Conservation (phyloP, 2,888 invertebrate genomes). For the Teleogryllus oceanicus region DNA sequence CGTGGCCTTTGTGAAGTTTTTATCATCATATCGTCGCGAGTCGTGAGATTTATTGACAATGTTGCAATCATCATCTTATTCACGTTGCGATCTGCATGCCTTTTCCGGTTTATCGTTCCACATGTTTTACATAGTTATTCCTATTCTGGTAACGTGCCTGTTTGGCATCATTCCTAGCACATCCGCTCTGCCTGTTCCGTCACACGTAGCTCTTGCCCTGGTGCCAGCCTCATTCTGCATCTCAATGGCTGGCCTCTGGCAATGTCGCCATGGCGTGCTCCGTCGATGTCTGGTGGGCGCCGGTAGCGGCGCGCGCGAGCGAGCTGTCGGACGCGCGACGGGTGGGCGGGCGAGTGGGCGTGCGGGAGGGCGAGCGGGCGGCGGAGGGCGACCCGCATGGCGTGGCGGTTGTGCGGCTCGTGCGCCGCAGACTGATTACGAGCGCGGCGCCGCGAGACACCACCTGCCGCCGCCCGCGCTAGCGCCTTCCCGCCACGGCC, state of each 20-base stretch:
- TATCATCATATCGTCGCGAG: no score
- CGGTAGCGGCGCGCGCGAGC: background rate
- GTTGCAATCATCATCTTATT: no score
- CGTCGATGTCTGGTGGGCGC: background rate
- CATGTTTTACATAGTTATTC: no score
- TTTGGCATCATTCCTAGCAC: no score
- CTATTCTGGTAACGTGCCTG: no score
- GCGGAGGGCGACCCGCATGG: background rate
- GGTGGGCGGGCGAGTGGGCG: background rate
- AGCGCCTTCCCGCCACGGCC: background rate
- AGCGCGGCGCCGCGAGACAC: background rate
- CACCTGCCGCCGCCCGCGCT: background rate
- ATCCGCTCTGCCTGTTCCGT: background rate
- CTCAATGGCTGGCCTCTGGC: no score
- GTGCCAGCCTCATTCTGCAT: background rate
- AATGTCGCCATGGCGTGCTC: background rate
- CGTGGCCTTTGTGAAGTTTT: no score
- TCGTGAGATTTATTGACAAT: no score
- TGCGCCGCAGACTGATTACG: constrained; percentile 8
- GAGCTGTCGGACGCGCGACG: background rate
- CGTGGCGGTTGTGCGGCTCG: background rate
- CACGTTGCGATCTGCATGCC: no score
- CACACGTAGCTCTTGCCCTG: background rate
- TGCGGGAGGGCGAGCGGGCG: background rate
- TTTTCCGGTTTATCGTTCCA: no score